Evolutionary conservation across 1,140 invertebrate genomes (phyloP).

Genomic region (Watersipora subatra): DNA sequence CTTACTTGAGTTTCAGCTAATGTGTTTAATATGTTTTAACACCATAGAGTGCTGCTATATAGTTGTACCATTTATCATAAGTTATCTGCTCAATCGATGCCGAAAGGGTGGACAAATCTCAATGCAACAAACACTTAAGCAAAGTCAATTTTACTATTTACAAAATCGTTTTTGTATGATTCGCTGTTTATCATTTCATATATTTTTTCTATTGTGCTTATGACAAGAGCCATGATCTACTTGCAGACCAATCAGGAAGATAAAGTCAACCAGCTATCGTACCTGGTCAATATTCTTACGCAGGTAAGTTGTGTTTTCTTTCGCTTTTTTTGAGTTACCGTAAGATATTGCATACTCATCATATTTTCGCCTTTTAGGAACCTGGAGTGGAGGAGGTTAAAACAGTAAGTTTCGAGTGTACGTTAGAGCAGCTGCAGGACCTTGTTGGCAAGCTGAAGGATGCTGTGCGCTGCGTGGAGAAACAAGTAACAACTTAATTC

Average conservation of each 20-base stretch:
- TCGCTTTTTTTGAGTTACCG: neutral
- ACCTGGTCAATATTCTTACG: conserved; percentile 28
- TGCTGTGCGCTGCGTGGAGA: conserved; percentile 29
- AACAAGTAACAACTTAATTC: conserved; percentile 11
- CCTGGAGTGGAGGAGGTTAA: conserved; percentile 19
- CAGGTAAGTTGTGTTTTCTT: conserved; percentile 16
- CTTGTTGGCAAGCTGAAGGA: conserved; percentile 32
- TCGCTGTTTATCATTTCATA: too few relatives aligned
- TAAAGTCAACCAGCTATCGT: conserved; percentile 30
- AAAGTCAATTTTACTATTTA: too few relatives aligned
- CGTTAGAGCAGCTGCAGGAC: conserved; percentile 34
- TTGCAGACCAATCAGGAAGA: conserved; percentile 30
- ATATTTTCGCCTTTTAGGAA: conserved; percentile 14
- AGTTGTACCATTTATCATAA: too few relatives aligned
- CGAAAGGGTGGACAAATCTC: too few relatives aligned
- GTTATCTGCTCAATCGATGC: too few relatives aligned
- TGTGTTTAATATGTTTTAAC: too few relatives aligned
- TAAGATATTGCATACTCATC: neutral
- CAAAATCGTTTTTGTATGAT: too few relatives aligned
- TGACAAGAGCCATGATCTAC: too few relatives aligned
- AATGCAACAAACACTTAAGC: too few relatives aligned
- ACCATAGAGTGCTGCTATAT: too few relatives aligned
- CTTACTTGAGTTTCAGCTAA: neutral
- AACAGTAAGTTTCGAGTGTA: conserved; percentile 30
- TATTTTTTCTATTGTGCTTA: too few relatives aligned